Evolutionary conservation across 2,113 vertebrate species (phyloP), one percentile per base, ranked within the genome.

Genomic region (Mungos mungo): DNA sequence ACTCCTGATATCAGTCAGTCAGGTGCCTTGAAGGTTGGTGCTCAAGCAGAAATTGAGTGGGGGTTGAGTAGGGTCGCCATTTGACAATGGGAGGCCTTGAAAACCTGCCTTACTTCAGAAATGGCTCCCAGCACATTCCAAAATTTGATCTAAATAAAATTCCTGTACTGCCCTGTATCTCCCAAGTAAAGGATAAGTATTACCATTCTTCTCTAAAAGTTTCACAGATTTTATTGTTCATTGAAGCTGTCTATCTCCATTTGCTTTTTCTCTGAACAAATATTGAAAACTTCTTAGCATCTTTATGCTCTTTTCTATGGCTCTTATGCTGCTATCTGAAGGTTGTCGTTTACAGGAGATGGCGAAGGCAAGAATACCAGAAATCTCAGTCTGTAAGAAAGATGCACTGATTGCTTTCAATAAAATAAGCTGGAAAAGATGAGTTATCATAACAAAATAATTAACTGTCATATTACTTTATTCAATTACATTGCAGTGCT

Each of bases 361-460:
- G 2, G 15, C 25, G 3, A 84, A 88, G 27, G 83, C 35, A 90
- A 85, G 27, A 82, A 57, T 29, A 72, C 31, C 45, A 57, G 86
- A 96, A 90, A 96, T 60, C 57, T 79, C n/a, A 57, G 12, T 76
- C 52, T 68, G 29, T 52, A 76, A 74, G 45, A 41, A 95, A 82
- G 95, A 84, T 2, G 7, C 29, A 47, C 16, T 41, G 72, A 63
- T 92, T 52, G 23, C 29, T 90, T 90, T 96, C 71, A 92, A 33
- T 84, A 88, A 95, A 97, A 95, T 95, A 77, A 90, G 29, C 50
- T n/a, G n/a, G 47, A 93, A 63, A 94, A 88, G 35, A 94, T 90
- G 57, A 95, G 81, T 95, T 87, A 93, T 95, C 60, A 69, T 90
- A 93, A 95, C 82, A 97, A 95, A 98, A 95, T 95, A 96, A 96